Conservation (phyloP, 1,140 invertebrate species). For the Lepidurus packardi region DNA sequence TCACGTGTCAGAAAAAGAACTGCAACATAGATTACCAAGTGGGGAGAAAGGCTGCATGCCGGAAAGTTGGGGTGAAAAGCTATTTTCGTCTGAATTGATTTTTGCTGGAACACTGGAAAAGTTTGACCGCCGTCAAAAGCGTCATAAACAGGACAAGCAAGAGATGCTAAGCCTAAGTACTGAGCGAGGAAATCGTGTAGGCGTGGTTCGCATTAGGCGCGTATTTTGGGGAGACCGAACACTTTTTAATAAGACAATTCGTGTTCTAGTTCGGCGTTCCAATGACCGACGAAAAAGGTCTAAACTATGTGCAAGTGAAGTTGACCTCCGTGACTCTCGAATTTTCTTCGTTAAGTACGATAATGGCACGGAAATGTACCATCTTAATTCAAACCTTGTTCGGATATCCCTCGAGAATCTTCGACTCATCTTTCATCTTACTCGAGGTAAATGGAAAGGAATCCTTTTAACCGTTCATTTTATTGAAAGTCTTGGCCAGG, state of each 20-base stretch:
- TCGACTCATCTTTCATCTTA: not conserved
- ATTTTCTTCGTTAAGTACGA: not conserved
- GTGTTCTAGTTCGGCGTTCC: not conserved
- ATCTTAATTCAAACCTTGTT: not conserved
- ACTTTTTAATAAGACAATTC: not conserved
- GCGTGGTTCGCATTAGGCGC: not conserved
- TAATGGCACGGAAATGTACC: not conserved
- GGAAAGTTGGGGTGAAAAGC: not conserved
- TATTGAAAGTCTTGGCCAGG: not conserved
- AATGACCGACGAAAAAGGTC: not conserved
- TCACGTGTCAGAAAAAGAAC: not conserved
- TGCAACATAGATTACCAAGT: not conserved
- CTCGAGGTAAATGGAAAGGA: not conserved
- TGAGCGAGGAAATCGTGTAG: not conserved
- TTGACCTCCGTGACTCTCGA: not conserved
- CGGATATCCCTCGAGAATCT: not conserved
- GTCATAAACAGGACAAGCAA: not conserved
- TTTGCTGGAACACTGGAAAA: conserved; percentile 10
- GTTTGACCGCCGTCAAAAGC: not conserved
- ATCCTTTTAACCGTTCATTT: not conserved
- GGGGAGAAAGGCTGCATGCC: not conserved
- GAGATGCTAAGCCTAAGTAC: not conserved
- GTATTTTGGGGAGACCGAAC: not conserved
- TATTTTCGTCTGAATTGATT: not conserved
- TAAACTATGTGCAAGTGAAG: not conserved